Evolutionary conservation across 2,888 invertebrate species (phyloP).

Genomic region (Cryptus viduatorius): DNA sequence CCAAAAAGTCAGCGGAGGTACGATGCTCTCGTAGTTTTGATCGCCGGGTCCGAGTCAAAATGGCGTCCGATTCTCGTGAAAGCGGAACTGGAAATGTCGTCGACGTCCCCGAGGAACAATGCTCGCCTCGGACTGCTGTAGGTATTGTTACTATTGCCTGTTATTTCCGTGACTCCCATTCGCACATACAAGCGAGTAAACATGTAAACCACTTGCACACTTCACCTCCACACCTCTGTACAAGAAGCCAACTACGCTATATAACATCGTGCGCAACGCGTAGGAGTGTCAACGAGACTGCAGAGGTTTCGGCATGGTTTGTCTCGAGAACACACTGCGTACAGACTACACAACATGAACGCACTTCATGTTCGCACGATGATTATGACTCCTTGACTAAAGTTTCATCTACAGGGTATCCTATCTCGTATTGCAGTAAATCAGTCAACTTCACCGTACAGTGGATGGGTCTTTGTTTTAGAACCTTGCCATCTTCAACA

Average conservation of each 20-base stretch:
- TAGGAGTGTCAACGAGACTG: not conserved
- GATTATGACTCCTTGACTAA: conserved; percentile 10
- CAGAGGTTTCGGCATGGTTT: conserved; percentile 15
- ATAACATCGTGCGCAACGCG: conserved; percentile 14
- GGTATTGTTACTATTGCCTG: conserved; percentile 72
- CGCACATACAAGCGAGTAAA: not conserved
- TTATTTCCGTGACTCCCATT: conserved; percentile 68
- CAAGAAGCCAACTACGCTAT: not conserved
- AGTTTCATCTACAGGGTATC: conserved; percentile 5
- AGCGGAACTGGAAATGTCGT: conserved; percentile 58
- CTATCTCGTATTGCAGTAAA: not conserved
- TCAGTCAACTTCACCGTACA: conserved; percentile 21
- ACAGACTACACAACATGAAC: not conserved
- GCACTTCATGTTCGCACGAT: not conserved
- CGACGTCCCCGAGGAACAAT: conserved; percentile 66
- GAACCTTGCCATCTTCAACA: not conserved
- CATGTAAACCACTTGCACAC: not conserved
- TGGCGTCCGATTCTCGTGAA: conserved; percentile 55
- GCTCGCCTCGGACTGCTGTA: conserved; percentile 38
- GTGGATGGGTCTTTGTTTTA: not conserved
- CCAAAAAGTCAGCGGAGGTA: not conserved
- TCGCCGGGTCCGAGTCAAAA: conserved; percentile 44
- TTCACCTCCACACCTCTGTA: not conserved
- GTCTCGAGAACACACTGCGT: not conserved
- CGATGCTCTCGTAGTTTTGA: not conserved